Evolutionary conservation across 2,888 invertebrate genomes (phyloP).

Genomic region (Mythimna albipuncta): DNA sequence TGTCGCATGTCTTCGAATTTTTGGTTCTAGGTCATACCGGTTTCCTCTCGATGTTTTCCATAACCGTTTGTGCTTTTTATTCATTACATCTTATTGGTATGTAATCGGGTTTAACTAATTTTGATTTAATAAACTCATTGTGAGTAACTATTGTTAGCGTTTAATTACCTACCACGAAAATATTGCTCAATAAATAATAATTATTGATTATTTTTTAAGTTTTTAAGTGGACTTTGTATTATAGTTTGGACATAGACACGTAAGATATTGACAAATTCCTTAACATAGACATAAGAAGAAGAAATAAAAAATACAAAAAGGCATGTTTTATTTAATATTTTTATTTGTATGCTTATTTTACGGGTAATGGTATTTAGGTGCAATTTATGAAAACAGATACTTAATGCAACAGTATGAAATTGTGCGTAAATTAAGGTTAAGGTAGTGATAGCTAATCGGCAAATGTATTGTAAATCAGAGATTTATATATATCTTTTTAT

Average conservation of each 20-base stretch:
- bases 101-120: too few relatives aligned
- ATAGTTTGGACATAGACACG: neutral
- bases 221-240: neutral
- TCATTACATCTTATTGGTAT: too few relatives aligned
- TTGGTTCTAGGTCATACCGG: too few relatives aligned
- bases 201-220: conserved; percentile 1
- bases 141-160: neutral
- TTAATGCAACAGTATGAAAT: neutral
- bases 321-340: too few relatives aligned
- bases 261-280: too few relatives aligned
- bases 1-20: too few relatives aligned
- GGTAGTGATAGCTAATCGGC: neutral
- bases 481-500: conserved; percentile 10
- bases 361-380: conserved; percentile 26
- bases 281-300: too few relatives aligned
- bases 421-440: neutral
- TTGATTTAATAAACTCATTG: too few relatives aligned
- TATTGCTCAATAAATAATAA: conserved; percentile 38
- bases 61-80: too few relatives aligned
- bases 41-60: too few relatives aligned
- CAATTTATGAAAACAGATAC: conserved; percentile 6
- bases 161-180: neutral
- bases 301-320: too few relatives aligned
- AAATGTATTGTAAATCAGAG: conserved; percentile 3
- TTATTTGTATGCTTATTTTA: conserved; percentile 20